These are phyloP conservation scores for Carabus problematicus DNA, from an alignment of 2,888 invertebrate genomes.

Conservation along the genomic window DNA sequence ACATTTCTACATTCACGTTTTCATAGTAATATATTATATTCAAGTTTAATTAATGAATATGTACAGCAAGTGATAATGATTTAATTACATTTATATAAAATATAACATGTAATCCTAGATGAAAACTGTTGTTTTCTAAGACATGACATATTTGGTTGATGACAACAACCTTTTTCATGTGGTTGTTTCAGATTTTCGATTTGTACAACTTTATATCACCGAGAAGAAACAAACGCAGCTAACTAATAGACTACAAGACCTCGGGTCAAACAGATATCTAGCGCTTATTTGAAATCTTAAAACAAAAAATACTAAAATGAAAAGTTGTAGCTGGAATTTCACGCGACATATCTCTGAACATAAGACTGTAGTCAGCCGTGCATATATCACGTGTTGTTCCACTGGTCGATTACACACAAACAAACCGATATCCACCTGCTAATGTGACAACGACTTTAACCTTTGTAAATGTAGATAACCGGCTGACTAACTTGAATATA, in stretches of 20 bases:
- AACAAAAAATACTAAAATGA: conserved; percentile 33
- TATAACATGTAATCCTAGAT: no score
- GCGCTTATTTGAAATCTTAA: conserved; percentile 26
- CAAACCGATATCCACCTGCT: conserved; percentile 40
- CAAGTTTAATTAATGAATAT: no score
- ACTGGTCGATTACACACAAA: conserved; percentile 22
- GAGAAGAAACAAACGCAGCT: no score
- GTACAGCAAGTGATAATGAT: no score
- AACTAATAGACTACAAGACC: no score
- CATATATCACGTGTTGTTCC: conserved; percentile 37
- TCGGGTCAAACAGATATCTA: conserved; percentile 38
- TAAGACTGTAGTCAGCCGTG: conserved; percentile 31
- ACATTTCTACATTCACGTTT: not conserved
- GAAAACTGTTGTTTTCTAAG: no score
- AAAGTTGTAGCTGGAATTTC: conserved; percentile 39
- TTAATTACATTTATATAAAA: no score
- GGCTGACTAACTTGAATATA: conserved; percentile 12
- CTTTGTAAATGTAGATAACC: conserved; percentile 31
- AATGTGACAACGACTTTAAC: conserved; percentile 40
- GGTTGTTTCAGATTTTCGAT: no score
- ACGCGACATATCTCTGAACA: conserved; percentile 38
- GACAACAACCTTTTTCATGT: no score
- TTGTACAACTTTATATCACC: no score
- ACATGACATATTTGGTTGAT: no score
- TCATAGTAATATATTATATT: no score